phyloP scores from a whole-genome alignment of 2,797 vertebrate species.

The Ataeniobius toweri region DNA sequence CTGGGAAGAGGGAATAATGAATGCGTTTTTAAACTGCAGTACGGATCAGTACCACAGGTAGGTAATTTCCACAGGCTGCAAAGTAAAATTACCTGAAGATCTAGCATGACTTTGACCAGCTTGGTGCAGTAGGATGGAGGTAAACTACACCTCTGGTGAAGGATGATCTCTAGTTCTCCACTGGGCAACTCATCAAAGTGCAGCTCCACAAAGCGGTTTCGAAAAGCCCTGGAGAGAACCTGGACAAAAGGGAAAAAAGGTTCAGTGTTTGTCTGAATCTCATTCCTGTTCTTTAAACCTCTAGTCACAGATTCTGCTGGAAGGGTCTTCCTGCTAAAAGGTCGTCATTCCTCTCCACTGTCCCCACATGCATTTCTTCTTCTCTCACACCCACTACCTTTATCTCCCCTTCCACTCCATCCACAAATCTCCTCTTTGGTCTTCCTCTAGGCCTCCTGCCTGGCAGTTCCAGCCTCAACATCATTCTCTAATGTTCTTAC shows the following conservation, averaged over 20 bases:
- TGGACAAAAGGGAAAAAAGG: constrained; percentile 51
- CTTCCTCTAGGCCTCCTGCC: no score
- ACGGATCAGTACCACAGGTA: background rate
- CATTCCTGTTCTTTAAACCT: background rate
- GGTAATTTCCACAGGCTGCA: fast-evolving
- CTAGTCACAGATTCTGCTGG: background rate
- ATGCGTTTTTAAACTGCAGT: background rate
- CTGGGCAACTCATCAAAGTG: constrained; percentile 96
- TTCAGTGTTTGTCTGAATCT: no score
- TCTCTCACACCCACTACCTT: no score
- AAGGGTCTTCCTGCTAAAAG: background rate
- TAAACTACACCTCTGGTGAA: constrained; percentile 91
- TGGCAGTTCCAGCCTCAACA: no score
- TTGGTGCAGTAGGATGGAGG: constrained; percentile 94
- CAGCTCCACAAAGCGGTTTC: constrained; percentile 96
- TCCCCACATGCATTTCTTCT: background rate
- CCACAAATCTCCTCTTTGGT: no score
- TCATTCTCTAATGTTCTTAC: no score
- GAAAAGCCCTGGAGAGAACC: constrained; percentile 96
- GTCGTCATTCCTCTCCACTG: background rate
- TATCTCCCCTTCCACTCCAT: no score
- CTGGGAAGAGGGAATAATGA: constrained; percentile 64
- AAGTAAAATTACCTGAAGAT: constrained; percentile 88
- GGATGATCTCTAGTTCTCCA: constrained; percentile 90
- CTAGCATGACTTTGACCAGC: constrained; percentile 94